Base-by-base conservation (phyloP, 2,888 invertebrate genomes). In the Luperina testacea region DNA sequence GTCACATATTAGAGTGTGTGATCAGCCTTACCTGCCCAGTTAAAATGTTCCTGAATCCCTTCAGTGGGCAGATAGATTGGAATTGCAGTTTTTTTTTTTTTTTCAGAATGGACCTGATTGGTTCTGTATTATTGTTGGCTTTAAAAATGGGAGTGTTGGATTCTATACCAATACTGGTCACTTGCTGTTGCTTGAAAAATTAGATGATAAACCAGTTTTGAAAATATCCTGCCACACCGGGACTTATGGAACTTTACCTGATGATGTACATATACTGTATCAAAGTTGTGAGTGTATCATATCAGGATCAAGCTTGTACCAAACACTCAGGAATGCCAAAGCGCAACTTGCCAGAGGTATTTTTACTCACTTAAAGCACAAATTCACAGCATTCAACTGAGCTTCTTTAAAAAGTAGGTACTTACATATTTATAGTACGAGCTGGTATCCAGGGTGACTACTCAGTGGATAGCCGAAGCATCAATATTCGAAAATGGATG, bases 121-220 rank as follows among this genome's bases (percentile, higher is more conserved):
- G 99, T 99, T 99, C 24, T 99, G 99, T 92, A 97, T 99, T 81
- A 97, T 98, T 81, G 97, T 99, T 78, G 99, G 99, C 24, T 98
- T 98, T 90, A 98, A 97, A 89, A 98, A 98, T 87, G 99, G 99
- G 32, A 97, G 97, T 95, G 97, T 99, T 20, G 97, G 98, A 83
- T 99, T 99, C 95, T 99, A 99, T 92, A 99, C 99, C 2, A 99
- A 99, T 93, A 98, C 98, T 84, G 99, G 99, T 27, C 98, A 98
- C 78, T 96, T 98, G 83, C 95, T 99, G 70, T 96, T 99, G 65
- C 98, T 98, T 69, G 99, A 99, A 92, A 98, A 98, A 92, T 97
- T 99, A 81, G 99, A 99, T 92, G 98, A 98, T 90, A 98, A 98
- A 91, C 97, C 98, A 15, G 98, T 99, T 24, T 94, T 97, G 76